Evolutionary conservation across 1,140 invertebrate species (phyloP), one percentile per base, ranked within the genome.

Genomic region (Bicyclus anynana): DNA sequence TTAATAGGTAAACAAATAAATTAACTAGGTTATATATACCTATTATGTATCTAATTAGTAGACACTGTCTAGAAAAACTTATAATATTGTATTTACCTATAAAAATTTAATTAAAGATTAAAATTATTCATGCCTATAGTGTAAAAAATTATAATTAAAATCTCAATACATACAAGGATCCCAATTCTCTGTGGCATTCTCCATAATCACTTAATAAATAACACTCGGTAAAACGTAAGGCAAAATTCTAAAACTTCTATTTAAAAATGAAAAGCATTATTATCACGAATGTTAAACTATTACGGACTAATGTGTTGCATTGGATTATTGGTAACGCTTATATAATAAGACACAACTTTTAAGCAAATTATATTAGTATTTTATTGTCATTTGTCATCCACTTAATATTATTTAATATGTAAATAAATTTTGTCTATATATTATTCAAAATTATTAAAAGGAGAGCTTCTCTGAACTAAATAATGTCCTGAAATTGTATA

Each of bases 111-210:
- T 7, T 27, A 27, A 7, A 27, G 5, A 27, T 1, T 27, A 7
- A 2, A 27, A 27, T 27, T 27, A 26, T 4, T 26, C 23, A 26
- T 7, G 7, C 10, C 5, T 27, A 7, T 27, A 27, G 23, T n/a
- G 23, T 26, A 27, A 27, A 7, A 27, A 5, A 27, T 7, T 27
- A 27, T 10, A 5, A 7, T 7, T 33, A 1, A 33, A 33, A 33
- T 6, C n/a, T n/a, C 12, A 33, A 33, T 12, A 10, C 71, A 29
- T 72, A 86, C 83, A 76, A 68, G 83, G 83, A 53, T 86, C 83
- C 83, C 83, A 86, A 44, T 75, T 82, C 38, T 83, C 77, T 56
- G 76, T 54, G 23, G 72, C 20, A 52, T 62, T 60, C 60, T 84
- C 79, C 81, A 84, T 84, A 62, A 69, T 81, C 58, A 67, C 66